Evolutionary conservation across 2,797 vertebrate genomes (phyloP), one percentile per base, ranked within the genome.

Genomic region (Perodicticus potto): DNA sequence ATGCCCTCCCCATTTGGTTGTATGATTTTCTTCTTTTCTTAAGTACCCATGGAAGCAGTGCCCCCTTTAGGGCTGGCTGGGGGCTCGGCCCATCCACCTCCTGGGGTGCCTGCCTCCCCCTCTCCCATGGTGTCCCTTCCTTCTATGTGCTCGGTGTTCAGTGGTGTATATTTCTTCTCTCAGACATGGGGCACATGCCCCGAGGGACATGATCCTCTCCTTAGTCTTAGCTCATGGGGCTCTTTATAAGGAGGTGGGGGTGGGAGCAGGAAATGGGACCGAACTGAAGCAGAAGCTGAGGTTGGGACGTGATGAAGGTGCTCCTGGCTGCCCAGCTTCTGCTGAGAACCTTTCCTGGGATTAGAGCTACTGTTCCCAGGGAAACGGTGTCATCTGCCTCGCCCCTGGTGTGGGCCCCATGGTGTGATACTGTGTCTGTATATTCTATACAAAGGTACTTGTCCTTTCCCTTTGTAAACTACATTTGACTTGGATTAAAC

Each of bases 401-500:
- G 2, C 89, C 80, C 89, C 67, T 82, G 76, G 73, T 3, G 0
- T 73, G 93, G 92, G 93, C 94, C 95, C 96, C 86, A 53, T 70
- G 97, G 95, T 97, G 97, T 99, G 99, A 99, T 99, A 98, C 98
- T 99, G 99, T 99, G 99, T 99, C 98, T 99, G 99, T 99, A 99
- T 99, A 99, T 99, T 99, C 98, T 99, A 99, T 99, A 98, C 98
- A 99, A 99, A 99, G 99, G 99, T 99, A 99, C 99, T 98, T 99
- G 99, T 99, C 99, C 98, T 99, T 99, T 98, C 99, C 99, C 98
- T 99, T 99, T 99, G 99, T 99, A 99, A 99, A 99, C 98, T 99
- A 99, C 99, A 99, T 99, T 99, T 99, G 99, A 99, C 99, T 99
- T 99, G 98, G 99, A 99, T 99, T 99, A 99, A 99, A 99, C 99